Evolutionary conservation across 1,140 invertebrate genomes (phyloP).

Genomic region (Dendrolimus kikuchii): DNA sequence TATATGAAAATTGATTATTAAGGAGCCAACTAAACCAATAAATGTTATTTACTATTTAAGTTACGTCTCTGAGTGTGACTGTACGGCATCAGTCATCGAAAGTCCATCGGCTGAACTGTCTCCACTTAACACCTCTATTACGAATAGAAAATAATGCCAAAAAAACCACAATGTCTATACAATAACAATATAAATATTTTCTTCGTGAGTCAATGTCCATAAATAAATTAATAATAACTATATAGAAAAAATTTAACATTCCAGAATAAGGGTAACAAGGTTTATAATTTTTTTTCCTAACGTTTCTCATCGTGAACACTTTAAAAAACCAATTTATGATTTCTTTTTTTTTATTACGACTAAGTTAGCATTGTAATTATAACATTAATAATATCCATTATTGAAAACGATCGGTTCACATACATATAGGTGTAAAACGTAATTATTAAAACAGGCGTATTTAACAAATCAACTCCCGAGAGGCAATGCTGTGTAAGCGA

Average conservation of each 20-base stretch:
- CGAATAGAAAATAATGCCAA: slow-evolving; percentile 51
- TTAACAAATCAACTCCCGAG: background rate
- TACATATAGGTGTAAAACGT: slow-evolving; percentile 17
- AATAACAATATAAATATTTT: slow-evolving; percentile 64
- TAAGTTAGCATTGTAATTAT: slow-evolving; percentile 37
- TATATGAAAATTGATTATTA: too few relatives aligned
- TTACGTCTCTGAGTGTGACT: too few relatives aligned
- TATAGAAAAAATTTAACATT: slow-evolving; percentile 62
- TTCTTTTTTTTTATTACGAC: slow-evolving; percentile 26
- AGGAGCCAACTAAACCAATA: too few relatives aligned
- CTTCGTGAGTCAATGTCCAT: slow-evolving; percentile 44
- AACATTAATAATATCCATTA: slow-evolving; percentile 43
- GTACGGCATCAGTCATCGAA: slow-evolving; percentile 47
- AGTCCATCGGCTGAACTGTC: slow-evolving; percentile 63
- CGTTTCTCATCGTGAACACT: slow-evolving; percentile 37
- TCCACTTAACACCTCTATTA: slow-evolving; percentile 56
- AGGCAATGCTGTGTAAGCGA: too few relatives aligned
- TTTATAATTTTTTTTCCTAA: slow-evolving; percentile 34
- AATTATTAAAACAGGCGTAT: slow-evolving; percentile 19
- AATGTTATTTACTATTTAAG: too few relatives aligned
- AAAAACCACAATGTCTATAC: slow-evolving; percentile 50
- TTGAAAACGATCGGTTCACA: slow-evolving; percentile 28
- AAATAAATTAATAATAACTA: slow-evolving; percentile 55
- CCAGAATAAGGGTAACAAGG: slow-evolving; percentile 50
- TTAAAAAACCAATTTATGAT: slow-evolving; percentile 27